Conservation (phyloP, 2,113 vertebrate genomes). For the Phycodurus eques region DNA sequence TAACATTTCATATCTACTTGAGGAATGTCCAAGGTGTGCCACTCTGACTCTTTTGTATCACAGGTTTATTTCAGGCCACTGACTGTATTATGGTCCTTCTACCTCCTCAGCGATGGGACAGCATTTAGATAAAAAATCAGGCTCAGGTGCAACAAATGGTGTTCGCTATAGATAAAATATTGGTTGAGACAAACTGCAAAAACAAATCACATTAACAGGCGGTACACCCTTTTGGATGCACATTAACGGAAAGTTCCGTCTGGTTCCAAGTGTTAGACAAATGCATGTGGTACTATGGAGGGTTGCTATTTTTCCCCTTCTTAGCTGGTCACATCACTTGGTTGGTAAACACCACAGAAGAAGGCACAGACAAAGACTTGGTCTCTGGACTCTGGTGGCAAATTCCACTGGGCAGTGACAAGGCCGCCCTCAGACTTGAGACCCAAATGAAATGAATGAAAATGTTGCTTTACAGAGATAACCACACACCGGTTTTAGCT, state of each 20-base stretch:
- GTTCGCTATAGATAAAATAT: neutral
- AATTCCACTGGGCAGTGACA: conserved; percentile 55
- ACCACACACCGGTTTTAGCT: conserved; percentile 1
- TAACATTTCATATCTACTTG: conserved; percentile 46
- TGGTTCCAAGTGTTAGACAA: conserved; percentile 12
- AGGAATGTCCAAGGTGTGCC: conserved; percentile 37
- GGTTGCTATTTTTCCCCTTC: conserved; percentile 21
- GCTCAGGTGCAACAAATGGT: neutral
- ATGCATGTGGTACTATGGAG: neutral
- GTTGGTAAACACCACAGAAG: conserved; percentile 40
- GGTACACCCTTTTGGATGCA: neutral
- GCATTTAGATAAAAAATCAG: neutral
- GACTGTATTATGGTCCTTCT: neutral
- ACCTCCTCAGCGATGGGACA: neutral
- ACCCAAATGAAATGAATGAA: conserved; percentile 49
- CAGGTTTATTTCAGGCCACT: neutral
- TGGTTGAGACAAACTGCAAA: neutral
- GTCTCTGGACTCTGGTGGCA: conserved; percentile 33
- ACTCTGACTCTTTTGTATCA: neutral
- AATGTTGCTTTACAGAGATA: conserved; percentile 44
- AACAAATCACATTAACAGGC: neutral
- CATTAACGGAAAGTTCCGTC: conserved; percentile 40
- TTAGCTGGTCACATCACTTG: neutral
- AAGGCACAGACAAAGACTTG: conserved; percentile 45
- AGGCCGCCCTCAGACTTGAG: conserved; percentile 39